Evolutionary conservation across 2,797 vertebrate genomes (phyloP).

Genomic region (Pangasius mekongensis): DNA sequence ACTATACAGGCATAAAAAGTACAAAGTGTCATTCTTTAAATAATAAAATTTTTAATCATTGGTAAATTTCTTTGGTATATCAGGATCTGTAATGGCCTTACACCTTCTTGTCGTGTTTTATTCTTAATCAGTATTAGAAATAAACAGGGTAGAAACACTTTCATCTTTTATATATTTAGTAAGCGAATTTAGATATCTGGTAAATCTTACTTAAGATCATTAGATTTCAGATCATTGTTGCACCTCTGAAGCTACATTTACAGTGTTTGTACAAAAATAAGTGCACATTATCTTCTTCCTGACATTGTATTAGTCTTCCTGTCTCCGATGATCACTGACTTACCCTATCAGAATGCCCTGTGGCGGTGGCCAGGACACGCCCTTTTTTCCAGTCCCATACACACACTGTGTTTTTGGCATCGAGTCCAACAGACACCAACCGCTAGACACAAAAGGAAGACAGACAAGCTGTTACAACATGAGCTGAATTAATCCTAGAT

Average conservation of each 20-base stretch:
- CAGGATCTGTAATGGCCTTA: not conserved
- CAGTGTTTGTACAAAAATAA: not conserved
- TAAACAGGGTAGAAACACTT: not conserved
- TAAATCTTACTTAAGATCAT: not conserved
- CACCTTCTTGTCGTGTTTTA: not conserved
- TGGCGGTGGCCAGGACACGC: conserved; percentile 88
- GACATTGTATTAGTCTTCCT: not conserved
- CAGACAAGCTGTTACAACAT: not conserved
- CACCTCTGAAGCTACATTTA: not conserved
- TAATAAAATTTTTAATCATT: not conserved
- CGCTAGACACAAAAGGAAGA: conserved; percentile 15
- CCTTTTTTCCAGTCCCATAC: conserved; percentile 97
- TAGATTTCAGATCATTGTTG: not conserved
- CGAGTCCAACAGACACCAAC: conserved; percentile 82
- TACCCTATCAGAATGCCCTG: conserved; percentile 95
- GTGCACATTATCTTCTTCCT: not conserved
- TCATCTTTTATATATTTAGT: not conserved
- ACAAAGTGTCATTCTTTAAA: not conserved
- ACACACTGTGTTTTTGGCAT: conserved; percentile 94
- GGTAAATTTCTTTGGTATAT: not conserved
- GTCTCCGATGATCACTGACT: not conserved
- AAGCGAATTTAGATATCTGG: not conserved
- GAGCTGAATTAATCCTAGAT: not conserved
- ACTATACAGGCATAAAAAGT: not conserved
- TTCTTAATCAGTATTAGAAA: not conserved